phyloP scores from a whole-genome alignment of 1,140 invertebrate genomes.

The Aphis gossypii region DNA sequence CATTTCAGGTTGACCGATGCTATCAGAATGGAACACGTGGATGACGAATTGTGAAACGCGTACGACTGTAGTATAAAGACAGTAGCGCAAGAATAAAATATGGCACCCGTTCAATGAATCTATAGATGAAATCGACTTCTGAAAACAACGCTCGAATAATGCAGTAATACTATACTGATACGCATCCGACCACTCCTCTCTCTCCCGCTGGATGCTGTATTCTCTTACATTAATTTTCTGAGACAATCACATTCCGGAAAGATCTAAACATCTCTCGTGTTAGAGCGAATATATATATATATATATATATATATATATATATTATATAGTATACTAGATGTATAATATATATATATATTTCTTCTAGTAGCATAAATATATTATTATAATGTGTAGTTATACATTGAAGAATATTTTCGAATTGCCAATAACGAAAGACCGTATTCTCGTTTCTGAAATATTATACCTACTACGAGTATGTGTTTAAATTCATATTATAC shows the following conservation, averaged over 20 bases:
- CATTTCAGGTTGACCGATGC: neutral
- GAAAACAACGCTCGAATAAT: slow-evolving; percentile 15
- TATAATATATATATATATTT: neutral
- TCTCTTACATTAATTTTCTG: neutral
- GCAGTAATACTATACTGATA: neutral
- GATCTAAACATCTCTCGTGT: neutral
- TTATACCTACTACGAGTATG: too few relatives aligned
- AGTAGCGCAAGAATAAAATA: neutral
- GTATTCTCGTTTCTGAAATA: too few relatives aligned
- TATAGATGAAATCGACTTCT: neutral
- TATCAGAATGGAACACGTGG: neutral
- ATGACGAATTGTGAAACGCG: slow-evolving; percentile 16
- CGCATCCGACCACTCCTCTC: neutral
- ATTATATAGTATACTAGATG: too few relatives aligned
- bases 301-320: too few relatives aligned
- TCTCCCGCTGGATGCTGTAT: neutral
- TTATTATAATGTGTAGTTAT: neutral
- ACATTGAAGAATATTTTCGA: neutral
- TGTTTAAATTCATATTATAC: too few relatives aligned
- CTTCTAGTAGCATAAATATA: neutral
- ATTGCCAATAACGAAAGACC: neutral
- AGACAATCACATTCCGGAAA: neutral
- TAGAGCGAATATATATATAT: neutral
- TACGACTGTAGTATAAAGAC: neutral
- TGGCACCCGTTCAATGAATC: slow-evolving; percentile 34